Evolutionary conservation across 2,888 invertebrate genomes (phyloP), one percentile per base, ranked within the genome.

Genomic region (Andrena fulva): DNA sequence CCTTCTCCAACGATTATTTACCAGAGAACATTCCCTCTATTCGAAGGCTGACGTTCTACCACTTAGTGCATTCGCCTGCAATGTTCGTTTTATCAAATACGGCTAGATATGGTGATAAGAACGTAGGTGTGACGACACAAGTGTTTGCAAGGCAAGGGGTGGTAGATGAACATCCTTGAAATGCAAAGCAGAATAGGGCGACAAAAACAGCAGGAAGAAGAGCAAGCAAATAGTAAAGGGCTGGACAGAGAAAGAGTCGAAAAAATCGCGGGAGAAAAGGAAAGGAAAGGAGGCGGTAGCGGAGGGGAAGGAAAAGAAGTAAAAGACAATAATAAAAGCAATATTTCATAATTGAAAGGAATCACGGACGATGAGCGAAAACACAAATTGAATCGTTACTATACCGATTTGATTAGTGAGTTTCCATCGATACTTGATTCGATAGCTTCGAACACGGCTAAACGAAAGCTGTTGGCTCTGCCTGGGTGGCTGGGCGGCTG

Each of bases 401-500:
- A 78, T 82, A 84, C 87, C 85, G 75, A 75, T 80, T 78, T 48
- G 81, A 85, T 85, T 82, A 86, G 82, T 73, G 82, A 56, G 84
- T 84, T 85, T 85, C 85, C 88, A 87, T 84, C 85, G 79, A 87
- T 82, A 71, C 64, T 59, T 69, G 77, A 29, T 72, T 72, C 66
- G 82, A 78, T 78, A 87, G 88, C 85, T 87, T 42, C 6, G 6
- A 42, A 48, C 24, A 29, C 56, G 42, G 29, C 24, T 59, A 48
- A 27, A 66, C 35, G 56, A 42, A 42, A 59, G 42, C 42, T 29
- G 56, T 66, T 31, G 67, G 12, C 31, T 62, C 59, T 48, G 85
- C 82, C 85, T 88, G 88, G 87, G 89, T 89, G 87, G 86, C 82
- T 86, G 87, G 24, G 12, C 64, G 87, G 85, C 82, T 89, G 85